Evolutionary conservation across 2,113 vertebrate genomes (phyloP).

Genomic region (Poeciliopsis occidentalis): DNA sequence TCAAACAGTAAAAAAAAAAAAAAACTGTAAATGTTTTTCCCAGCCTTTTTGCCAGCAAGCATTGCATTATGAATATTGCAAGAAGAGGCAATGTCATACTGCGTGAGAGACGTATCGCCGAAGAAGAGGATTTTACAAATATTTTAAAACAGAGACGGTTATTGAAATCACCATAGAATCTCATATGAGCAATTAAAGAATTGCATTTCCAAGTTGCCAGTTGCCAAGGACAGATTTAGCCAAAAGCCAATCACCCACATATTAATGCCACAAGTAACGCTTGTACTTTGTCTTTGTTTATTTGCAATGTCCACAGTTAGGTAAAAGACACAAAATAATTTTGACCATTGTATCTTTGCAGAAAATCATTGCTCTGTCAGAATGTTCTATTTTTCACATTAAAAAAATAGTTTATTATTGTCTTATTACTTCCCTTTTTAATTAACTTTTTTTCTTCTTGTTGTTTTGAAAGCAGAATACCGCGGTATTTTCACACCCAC

Average conservation of each 20-base stretch:
- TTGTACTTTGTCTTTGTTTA: neutral
- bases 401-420: too few relatives aligned
- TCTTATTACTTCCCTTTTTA: too few relatives aligned
- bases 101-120: neutral
- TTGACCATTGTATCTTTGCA: neutral
- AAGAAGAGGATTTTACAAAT: neutral
- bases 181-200: neutral
- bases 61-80: neutral
- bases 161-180: too few relatives aligned
- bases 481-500: slow-evolving; percentile 1
- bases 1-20: neutral
- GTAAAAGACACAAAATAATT: neutral
- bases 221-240: neutral
- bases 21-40: too few relatives aligned
- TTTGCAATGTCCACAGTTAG: neutral
- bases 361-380: neutral
- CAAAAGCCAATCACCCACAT: too few relatives aligned
- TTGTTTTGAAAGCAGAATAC: slow-evolving; percentile 1
- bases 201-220: neutral
- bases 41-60: too few relatives aligned
- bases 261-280: neutral
- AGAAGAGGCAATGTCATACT: neutral
- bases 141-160: too few relatives aligned
- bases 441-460: too few relatives aligned
- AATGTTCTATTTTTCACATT: neutral